phyloP scores from a whole-genome alignment of 2,113 vertebrate genomes.

The Electrona antarctica region DNA sequence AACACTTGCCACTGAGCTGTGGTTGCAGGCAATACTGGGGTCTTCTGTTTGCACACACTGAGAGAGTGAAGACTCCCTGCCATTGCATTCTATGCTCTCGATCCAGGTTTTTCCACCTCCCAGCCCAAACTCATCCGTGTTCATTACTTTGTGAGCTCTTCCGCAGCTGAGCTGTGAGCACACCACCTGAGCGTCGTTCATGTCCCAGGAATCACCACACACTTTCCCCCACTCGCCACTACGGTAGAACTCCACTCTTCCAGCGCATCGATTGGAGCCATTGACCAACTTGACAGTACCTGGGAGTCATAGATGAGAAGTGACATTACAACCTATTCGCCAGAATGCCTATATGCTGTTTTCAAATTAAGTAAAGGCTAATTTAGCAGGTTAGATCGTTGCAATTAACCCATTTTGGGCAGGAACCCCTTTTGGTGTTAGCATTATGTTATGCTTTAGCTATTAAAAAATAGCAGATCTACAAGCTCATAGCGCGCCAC shows the following conservation, averaged over 20 bases:
- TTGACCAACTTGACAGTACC: constrained; percentile 56
- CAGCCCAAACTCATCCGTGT: constrained; percentile 8
- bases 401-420: too few relatives aligned
- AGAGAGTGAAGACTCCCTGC: constrained; percentile 40
- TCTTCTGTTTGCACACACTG: constrained; percentile 48
- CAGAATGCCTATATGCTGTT: too few relatives aligned
- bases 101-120: constrained; percentile 26
- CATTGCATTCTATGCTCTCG: constrained; percentile 58
- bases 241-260: constrained; percentile 63
- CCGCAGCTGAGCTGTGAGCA: constrained; percentile 64
- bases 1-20: constrained; percentile 52
- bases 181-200: constrained; percentile 51
- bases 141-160: constrained; percentile 25
- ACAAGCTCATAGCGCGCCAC: too few relatives aligned
- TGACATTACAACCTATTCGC: too few relatives aligned
- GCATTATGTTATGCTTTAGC: too few relatives aligned
- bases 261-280: constrained; percentile 50
- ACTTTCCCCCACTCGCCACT: constrained; percentile 61
- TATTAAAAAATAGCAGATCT: too few relatives aligned
- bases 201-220: constrained; percentile 66
- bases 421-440: too few relatives aligned
- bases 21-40: constrained; percentile 47
- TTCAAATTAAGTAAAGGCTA: too few relatives aligned
- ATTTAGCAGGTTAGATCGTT: too few relatives aligned
- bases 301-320: constrained; percentile 20